Conservation (phyloP, 2,888 invertebrate genomes). For the Kryphioiulus occultus region DNA sequence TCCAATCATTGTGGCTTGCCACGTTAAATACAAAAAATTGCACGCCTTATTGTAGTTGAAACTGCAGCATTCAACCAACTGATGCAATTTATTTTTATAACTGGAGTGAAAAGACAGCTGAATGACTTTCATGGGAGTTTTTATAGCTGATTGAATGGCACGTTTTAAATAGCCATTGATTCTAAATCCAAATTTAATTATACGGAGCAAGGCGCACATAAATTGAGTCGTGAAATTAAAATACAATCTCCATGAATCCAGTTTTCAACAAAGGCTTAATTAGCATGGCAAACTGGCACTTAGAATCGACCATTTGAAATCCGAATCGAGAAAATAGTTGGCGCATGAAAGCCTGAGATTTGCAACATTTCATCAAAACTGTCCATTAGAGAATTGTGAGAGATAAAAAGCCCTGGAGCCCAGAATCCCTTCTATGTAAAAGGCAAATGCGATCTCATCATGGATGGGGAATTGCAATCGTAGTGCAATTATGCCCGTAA, state of each 20-base stretch:
- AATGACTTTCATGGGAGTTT: background rate
- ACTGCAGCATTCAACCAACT: slow-evolving; percentile 6
- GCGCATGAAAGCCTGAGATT: slow-evolving; percentile 20
- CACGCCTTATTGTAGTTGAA: background rate
- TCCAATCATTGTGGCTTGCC: background rate
- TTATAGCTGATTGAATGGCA: slow-evolving; percentile 20
- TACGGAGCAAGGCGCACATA: slow-evolving; percentile 31
- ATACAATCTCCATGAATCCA: background rate
- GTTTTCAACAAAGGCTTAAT: slow-evolving; percentile 26
- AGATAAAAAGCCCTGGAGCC: slow-evolving; percentile 22
- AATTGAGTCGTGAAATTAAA: background rate
- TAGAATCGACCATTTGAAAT: slow-evolving; percentile 1
- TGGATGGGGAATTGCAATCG: background rate
- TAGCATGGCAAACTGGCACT: background rate
- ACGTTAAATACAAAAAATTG: background rate
- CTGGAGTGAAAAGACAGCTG: slow-evolving; percentile 3
- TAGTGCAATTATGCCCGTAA: background rate
- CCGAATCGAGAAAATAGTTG: background rate
- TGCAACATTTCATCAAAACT: background rate
- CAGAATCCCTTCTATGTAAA: background rate
- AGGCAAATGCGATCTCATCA: slow-evolving; percentile 3
- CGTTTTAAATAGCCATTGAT: slow-evolving; percentile 29
- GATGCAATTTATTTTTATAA: slow-evolving; percentile 33
- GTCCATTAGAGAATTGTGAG: slow-evolving; percentile 11
- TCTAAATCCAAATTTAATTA: slow-evolving; percentile 26